phyloP scores from a whole-genome alignment of 2,888 invertebrate species.

The Ennomos erosarius region DNA sequence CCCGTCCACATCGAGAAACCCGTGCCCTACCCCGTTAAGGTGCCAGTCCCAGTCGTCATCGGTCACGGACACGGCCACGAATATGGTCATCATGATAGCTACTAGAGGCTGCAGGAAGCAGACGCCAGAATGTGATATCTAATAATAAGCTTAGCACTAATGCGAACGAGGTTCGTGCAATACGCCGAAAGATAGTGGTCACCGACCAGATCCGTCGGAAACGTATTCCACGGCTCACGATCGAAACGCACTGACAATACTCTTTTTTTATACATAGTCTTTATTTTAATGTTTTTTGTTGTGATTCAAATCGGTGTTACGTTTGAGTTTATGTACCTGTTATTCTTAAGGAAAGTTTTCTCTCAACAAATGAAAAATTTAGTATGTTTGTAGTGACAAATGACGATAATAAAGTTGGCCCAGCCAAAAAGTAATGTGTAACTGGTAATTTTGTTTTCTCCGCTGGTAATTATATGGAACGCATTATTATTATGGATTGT shows the following conservation, averaged over 20 bases:
- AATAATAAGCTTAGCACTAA: conserved; percentile 81
- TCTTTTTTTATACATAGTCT: conserved; percentile 57
- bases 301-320: conserved; percentile 71
- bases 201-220: conserved; percentile 49
- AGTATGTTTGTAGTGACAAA: conserved; percentile 49
- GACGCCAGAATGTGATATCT: conserved; percentile 83
- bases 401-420: conserved; percentile 63
- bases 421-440: conserved; percentile 58
- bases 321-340: conserved; percentile 84
- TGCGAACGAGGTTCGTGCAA: conserved; percentile 65
- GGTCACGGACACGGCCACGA: conserved; percentile 78
- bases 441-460: conserved; percentile 54
- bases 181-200: conserved; percentile 61
- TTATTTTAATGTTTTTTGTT: conserved; percentile 70
- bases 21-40: conserved; percentile 88
- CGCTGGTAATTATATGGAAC: conserved; percentile 48
- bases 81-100: conserved; percentile 82
- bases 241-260: conserved; percentile 76
- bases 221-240: conserved; percentile 61
- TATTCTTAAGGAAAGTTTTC: conserved; percentile 62
- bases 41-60: conserved; percentile 82
- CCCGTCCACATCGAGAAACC: conserved; percentile 87
- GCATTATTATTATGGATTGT: conserved; percentile 61
- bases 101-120: conserved; percentile 84
- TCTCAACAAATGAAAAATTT: conserved; percentile 42